Evolutionary conservation across 2,888 invertebrate species (phyloP).

Genomic region (Torymus aiolomorphi): DNA sequence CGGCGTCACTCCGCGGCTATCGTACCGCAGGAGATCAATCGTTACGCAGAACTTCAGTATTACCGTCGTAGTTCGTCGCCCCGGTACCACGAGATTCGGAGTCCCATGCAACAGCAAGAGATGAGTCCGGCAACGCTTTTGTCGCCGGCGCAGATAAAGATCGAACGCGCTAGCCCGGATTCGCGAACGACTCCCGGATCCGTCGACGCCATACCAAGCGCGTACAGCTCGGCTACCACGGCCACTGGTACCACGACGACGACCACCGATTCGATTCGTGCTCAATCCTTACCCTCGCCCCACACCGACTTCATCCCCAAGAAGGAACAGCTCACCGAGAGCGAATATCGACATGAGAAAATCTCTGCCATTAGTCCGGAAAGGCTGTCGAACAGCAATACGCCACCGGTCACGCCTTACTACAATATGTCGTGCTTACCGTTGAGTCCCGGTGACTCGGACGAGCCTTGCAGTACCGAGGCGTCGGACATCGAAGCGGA

Average conservation of each 20-base stretch:
- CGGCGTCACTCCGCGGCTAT: conserved; percentile 61
- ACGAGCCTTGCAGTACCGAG: neutral
- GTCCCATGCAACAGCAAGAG: no score
- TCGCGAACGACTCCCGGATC: conserved; percentile 73
- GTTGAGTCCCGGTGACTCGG: conserved; percentile 66
- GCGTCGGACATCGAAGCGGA: conserved; percentile 71
- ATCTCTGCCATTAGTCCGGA: conserved; percentile 51
- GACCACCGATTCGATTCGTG: neutral
- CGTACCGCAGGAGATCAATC: conserved; percentile 59
- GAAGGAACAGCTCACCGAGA: no score
- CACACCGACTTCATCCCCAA: no score
- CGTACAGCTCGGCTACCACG: conserved; percentile 12
- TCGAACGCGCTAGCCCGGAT: conserved; percentile 71
- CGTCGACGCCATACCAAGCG: conserved; percentile 61
- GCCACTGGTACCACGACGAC: conserved; percentile 59
- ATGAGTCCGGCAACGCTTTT: no score
- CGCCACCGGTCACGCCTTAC: no score
- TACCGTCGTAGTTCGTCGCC: no score
- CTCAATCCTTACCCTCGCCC: no score
- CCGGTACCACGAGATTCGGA: no score
- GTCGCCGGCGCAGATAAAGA: conserved; percentile 71
- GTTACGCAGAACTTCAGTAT: no score
- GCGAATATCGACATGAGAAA: conserved; percentile 32
- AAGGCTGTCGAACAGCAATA: no score
- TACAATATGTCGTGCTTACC: conserved; percentile 47